Evolutionary conservation across 2,888 invertebrate genomes (phyloP), one percentile per base, ranked within the genome.

Genomic region (Nemurella pictetii): DNA sequence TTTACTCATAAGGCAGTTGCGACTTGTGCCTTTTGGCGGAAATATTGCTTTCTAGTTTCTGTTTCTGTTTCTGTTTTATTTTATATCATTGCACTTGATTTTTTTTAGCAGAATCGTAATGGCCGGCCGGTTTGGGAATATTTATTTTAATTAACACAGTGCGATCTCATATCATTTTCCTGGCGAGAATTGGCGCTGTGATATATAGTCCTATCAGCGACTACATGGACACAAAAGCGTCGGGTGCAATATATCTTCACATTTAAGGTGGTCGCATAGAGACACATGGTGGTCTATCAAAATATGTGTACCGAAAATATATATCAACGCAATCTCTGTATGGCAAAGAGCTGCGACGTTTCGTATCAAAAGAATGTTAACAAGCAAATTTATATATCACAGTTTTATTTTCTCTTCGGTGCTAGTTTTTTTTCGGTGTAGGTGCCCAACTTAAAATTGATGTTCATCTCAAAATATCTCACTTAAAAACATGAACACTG

Each of bases 231-330:
- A 25, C 26, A 27, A 36, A 75, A 25, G 75, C 28, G 9, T 36
- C 15, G 26, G 12, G 26, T 15, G 27, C 75, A 75, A 75, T 75
- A 3, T 75, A 26, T 75, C 75, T 75, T 28, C 28, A n/a, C 27
- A 75, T 26, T 75, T 75, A 9, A 75, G 75, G 75, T 75, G 75
- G 75, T 75, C 75, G 32, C n/a, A 73, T 25, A 7, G 9, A 75
- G 28, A 27, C 7, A 28, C 75, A 75, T 28, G 75, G 75, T 75
- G 75, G 75, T 75, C 75, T 75, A 75, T 75, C 28, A 75, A 28
- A 75, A 75, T 20, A 75, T 75, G 15, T 75, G 75, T 75, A 28
- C 75, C 26, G 26, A 75, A 75, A 75, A 55, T 55, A 55, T 55
- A 55, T 55, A 55, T 55, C 55, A 55, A 55, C 55, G 55, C 55